Base-by-base conservation (phyloP, 2,113 vertebrate species). In the Cyanoliseus patagonus region DNA sequence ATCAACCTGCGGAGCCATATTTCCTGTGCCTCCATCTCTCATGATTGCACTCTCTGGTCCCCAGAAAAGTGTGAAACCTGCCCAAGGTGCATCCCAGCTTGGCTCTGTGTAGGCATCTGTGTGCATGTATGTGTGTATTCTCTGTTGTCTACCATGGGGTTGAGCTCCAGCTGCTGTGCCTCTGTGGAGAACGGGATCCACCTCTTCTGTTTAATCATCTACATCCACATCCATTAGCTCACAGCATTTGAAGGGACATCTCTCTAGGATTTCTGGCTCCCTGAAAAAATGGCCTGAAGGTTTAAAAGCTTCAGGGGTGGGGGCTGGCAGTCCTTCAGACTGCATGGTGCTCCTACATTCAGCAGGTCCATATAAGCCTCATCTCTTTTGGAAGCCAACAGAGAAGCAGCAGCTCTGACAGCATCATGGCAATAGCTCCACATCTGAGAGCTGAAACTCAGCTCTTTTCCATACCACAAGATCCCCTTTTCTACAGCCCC, bases 21-120 rank as follows among this genome's bases (percentile, higher is more conserved):
- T 85, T 51, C 31, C 67, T 42, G 28, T 64, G 57, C 17, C n/a
- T 90, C 17, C 1, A 1, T 79, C 57, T 73, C 83, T 88, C 47
- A 28, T 1, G 2, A 27, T 18, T 64, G 47, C 10, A 25, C 33
- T 83, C 10, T 76, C 57, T 73, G 80, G 47, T 67, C 66, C 35
- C 20, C 47, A 95, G 72, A 90, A 72, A 93, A 6, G 44, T 53
- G 28, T 68, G 41, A 84, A 82, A 57, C 57, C 53, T 72, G 30
- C 35, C 23, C 20, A 11, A 39, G 84, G 28, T 51, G 17, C 37
- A 53, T 57, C 78, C 33, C 51, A 49, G 46, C 42, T 53, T 64
- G 72, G 23, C 25, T 82, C 27, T 49, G 28, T 67, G 74, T 10
- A 31, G 0, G 0, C 4, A 2, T 66, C 23, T 47, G 0, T 57